Base-by-base conservation (phyloP, 1,140 invertebrate genomes). In the Parapsyche elsis region DNA sequence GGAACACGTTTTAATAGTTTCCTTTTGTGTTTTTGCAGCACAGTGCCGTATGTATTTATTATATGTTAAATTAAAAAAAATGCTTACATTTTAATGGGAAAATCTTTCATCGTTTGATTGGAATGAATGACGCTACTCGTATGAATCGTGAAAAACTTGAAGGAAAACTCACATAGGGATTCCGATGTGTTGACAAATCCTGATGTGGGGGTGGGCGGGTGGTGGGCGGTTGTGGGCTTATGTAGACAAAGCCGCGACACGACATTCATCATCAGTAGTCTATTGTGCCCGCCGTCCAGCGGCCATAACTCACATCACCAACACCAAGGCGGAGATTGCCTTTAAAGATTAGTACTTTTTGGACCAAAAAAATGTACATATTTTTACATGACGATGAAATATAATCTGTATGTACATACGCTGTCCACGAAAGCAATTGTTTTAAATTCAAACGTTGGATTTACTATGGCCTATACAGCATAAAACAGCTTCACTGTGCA, bases 251-350 rank as follows among this genome's bases (percentile, higher is more conserved):
- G 67, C 78, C 12, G 26, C 57, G 78, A 67, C 71, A 45, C 44
- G 14, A 76, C 81, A 82, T 82, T 71, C 71, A 82, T 82, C 81
- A 82, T 82, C 78, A 77, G 77, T 16, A 23, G 30, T 73, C 74
- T 73, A 82, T 80, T 82, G 81, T 82, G 74, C 16, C 10, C 49
- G 71, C 0, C 71, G 59, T 57, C 24, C 70, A 70, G 23, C 57
- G 74, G 64, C 78, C 49, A 82, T 82, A 79, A 82, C 61, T 82
- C 78, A 79, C 67, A 71, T 71, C 26, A 38, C 26, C 67, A 38
- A 26, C 67, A 21, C 67, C 26, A 38, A 45, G 59, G 64, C 21
- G 64, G 64, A 67, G 64, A 67, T 67, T 67, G 64, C 64, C 64
- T 67, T 67, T 67, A 67, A 67, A 67, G 64, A 67, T 67, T 67